Evolutionary conservation across 2,113 vertebrate genomes (phyloP).

Genomic region (Haplotaxodon microlepis): DNA sequence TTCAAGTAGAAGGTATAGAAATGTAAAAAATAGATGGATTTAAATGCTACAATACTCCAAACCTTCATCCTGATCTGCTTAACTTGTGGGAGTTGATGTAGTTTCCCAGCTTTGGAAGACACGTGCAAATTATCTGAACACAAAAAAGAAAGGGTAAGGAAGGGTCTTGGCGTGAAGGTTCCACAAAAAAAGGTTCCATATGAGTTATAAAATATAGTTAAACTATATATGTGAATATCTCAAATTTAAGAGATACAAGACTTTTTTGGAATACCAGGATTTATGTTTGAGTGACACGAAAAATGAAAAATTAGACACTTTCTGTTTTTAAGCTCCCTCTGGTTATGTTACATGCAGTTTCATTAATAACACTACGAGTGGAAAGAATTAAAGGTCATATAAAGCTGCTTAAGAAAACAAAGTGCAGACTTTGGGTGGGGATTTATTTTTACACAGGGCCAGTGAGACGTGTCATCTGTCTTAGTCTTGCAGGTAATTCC

Average conservation of each 20-base stretch:
- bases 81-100: background rate
- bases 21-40: background rate
- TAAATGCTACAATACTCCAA: background rate
- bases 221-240: background rate
- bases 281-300: background rate
- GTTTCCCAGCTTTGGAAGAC: background rate
- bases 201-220: background rate
- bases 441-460: conserved; percentile 24
- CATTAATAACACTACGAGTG: background rate
- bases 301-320: background rate
- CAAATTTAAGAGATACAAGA: background rate
- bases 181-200: background rate
- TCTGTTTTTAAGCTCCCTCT: background rate
- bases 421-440: background rate
- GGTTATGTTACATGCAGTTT: background rate
- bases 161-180: background rate
- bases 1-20: background rate
- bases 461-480: conserved; percentile 17
- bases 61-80: background rate
- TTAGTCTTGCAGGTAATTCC: conserved; percentile 6
- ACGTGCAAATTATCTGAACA: background rate
- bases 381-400: background rate
- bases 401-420: conserved; percentile 5
- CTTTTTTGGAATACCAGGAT: background rate
- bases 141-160: background rate